Conservation (phyloP, 1,140 invertebrate species). For the Drosophila nasuta region DNA sequence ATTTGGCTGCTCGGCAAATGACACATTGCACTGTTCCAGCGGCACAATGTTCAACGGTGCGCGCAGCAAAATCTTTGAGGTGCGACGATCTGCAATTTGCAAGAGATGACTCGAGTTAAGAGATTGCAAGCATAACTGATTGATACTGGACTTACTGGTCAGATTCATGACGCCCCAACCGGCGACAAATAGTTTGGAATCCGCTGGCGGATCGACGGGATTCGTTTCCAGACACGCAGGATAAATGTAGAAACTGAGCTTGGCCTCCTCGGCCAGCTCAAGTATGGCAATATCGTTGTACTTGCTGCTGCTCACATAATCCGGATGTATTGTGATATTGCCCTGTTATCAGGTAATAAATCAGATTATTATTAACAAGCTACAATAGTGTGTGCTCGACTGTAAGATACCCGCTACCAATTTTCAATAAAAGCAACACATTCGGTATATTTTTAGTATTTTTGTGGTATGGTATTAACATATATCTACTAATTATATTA, state of each 20-base stretch:
- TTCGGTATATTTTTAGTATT: no score
- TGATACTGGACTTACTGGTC: constrained; percentile 53
- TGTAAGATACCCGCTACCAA: background rate
- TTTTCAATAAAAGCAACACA: no score
- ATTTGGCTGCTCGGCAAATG: constrained; percentile 31
- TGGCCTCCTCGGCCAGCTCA: constrained; percentile 52
- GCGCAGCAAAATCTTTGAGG: constrained; percentile 65
- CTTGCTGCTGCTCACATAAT: constrained; percentile 59
- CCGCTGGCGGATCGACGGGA: constrained; percentile 46
- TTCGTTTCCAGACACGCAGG: constrained; percentile 71
- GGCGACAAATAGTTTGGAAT: constrained; percentile 54
- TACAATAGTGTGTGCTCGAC: background rate
- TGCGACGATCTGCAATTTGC: constrained; percentile 35
- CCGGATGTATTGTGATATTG: constrained; percentile 58
- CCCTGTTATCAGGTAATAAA: constrained; percentile 7
- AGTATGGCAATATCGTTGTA: constrained; percentile 78
- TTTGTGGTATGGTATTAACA: no score
- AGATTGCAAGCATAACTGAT: no score
- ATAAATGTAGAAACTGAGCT: constrained; percentile 27
- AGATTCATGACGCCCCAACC: constrained; percentile 73
- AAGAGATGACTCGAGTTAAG: no score
- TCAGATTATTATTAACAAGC: background rate
- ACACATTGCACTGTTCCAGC: constrained; percentile 51
- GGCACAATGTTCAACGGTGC: constrained; percentile 60
- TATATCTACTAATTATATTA: no score